phyloP scores from a whole-genome alignment of 2,888 invertebrate species.

The Synergus itoensis region DNA sequence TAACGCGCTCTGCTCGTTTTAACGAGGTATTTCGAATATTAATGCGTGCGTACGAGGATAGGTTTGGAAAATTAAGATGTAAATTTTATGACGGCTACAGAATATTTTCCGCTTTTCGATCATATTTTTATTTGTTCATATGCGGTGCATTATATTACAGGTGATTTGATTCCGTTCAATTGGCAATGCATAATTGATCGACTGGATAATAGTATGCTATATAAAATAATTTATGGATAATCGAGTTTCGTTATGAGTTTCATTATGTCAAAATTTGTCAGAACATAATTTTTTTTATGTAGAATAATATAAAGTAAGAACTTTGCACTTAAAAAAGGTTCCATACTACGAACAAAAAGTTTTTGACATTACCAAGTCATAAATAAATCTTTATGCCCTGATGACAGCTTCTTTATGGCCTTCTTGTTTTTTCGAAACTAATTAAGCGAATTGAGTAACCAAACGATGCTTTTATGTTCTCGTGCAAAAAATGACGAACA shows the following conservation, averaged over 20 bases:
- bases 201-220: background rate
- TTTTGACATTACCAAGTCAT: background rate
- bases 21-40: constrained; percentile 6
- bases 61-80: background rate
- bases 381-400: constrained; percentile 21
- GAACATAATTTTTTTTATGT: too few relatives aligned
- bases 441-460: constrained; percentile 23
- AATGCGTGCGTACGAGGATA: background rate
- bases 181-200: background rate
- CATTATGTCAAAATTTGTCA: too few relatives aligned
- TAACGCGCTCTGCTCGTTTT: background rate
- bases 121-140: background rate
- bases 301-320: too few relatives aligned
- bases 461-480: constrained; percentile 27
- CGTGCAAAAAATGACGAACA: background rate
- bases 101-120: background rate
- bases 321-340: background rate
- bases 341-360: background rate
- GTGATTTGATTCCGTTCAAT: background rate
- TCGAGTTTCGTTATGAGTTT: too few relatives aligned
- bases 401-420: constrained; percentile 24
- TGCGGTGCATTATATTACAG: background rate
- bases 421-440: constrained; percentile 7
- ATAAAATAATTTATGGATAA: too few relatives aligned
- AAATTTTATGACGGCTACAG: background rate